Evolutionary conservation across 2,888 invertebrate genomes (phyloP).

Genomic region (Melieria omissa): DNA sequence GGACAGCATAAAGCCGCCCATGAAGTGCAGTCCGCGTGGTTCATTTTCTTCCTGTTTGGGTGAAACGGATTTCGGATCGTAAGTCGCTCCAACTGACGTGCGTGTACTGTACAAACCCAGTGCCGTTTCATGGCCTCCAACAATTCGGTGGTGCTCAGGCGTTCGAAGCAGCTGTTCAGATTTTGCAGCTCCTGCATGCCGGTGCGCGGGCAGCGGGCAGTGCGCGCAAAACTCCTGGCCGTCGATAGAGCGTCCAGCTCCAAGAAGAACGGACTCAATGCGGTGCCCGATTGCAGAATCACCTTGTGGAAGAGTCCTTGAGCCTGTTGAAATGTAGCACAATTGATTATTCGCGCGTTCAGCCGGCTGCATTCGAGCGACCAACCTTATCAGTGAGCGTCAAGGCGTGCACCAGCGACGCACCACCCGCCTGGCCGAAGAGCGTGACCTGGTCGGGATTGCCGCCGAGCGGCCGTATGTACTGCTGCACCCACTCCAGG

Average conservation of each 20-base stretch:
- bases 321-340: slow-evolving; percentile 39
- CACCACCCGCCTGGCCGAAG: slow-evolving; percentile 70
- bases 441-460: slow-evolving; percentile 67
- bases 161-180: slow-evolving; percentile 52
- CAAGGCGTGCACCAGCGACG: slow-evolving; percentile 67
- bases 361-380: neutral
- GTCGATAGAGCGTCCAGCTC: slow-evolving; percentile 65
- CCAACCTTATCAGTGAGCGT: slow-evolving; percentile 65
- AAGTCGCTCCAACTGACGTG: no score
- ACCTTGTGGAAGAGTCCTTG: slow-evolving; percentile 67
- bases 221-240: slow-evolving; percentile 62
- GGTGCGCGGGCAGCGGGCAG: slow-evolving; percentile 58
- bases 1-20: slow-evolving; percentile 60
- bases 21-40: slow-evolving; percentile 48
- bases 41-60: slow-evolving; percentile 53
- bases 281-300: slow-evolving; percentile 70
- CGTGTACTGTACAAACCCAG: slow-evolving; percentile 43
- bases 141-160: slow-evolving; percentile 56
- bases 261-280: slow-evolving; percentile 68
- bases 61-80: no score
- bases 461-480: slow-evolving; percentile 69
- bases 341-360: neutral
- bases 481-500: slow-evolving; percentile 68
- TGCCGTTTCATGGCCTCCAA: slow-evolving; percentile 52
- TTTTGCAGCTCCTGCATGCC: slow-evolving; percentile 32